Evolutionary conservation across 2,113 vertebrate genomes (phyloP).

Genomic region (Ophiodon elongatus): DNA sequence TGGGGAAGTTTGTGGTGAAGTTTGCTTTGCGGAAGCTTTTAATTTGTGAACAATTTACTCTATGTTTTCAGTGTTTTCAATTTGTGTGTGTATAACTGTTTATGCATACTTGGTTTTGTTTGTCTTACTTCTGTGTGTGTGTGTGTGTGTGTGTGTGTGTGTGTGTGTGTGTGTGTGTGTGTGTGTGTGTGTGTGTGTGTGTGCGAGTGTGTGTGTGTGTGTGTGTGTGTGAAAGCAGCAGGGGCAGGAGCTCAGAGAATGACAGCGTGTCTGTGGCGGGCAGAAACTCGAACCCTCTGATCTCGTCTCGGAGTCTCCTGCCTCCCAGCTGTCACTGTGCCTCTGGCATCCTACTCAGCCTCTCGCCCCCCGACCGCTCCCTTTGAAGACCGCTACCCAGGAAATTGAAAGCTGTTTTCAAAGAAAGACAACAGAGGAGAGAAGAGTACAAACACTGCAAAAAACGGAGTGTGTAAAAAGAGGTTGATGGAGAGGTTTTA

Average conservation of each 20-base stretch:
- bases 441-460: conserved; percentile 40
- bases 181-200: conserved; percentile 27
- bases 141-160: conserved; percentile 24
- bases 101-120: neutral
- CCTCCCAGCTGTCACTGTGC: conserved; percentile 85
- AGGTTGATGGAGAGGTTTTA: conserved; percentile 47
- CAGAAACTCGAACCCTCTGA: conserved; percentile 80
- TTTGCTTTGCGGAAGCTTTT: neutral
- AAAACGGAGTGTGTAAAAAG: conserved; percentile 19
- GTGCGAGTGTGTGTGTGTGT: conserved; percentile 44
- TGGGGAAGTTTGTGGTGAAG: conserved; percentile 25
- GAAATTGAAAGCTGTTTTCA: conserved; percentile 86
- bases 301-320: conserved; percentile 79
- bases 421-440: conserved; percentile 74
- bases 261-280: conserved; percentile 74
- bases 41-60: neutral
- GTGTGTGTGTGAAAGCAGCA: conserved; percentile 65
- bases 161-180: conserved; percentile 37
- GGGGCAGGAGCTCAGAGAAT: conserved; percentile 69
- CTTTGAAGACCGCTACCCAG: conserved; percentile 83
- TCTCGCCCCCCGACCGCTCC: conserved; percentile 52
- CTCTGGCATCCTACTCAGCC: conserved; percentile 74
- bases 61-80: conserved; percentile 1
- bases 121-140: conserved; percentile 7
- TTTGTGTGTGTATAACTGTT: conserved; percentile 16